Evolutionary conservation across 2,797 vertebrate species (phyloP).

Genomic region (Lerista edwardsae): DNA sequence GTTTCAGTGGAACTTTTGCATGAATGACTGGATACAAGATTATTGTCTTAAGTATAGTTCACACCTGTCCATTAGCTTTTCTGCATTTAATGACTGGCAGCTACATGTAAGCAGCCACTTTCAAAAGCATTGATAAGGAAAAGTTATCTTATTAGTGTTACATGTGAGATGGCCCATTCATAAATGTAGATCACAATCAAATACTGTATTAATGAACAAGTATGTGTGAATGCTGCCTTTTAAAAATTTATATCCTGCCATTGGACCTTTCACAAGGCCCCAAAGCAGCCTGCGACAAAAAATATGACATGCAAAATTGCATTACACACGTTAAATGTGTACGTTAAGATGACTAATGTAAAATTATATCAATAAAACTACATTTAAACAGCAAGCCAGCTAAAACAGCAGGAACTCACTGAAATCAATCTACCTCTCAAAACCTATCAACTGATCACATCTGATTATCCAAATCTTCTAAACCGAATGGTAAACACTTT

Average conservation of each 20-base stretch:
- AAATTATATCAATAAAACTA: not conserved
- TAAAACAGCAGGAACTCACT: not conserved
- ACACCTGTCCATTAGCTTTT: not conserved
- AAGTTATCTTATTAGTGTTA: too few relatives aligned
- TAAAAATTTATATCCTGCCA: not conserved
- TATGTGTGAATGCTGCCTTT: too few relatives aligned
- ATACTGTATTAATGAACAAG: too few relatives aligned
- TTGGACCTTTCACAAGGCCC: not conserved
- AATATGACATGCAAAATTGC: not conserved
- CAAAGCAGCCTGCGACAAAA: not conserved
- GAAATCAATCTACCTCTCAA: not conserved
- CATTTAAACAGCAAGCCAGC: not conserved
- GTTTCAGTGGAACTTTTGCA: not conserved
- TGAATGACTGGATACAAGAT: not conserved
- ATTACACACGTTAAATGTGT: not conserved
- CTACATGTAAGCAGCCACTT: not conserved
- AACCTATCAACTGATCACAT: not conserved
- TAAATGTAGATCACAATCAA: too few relatives aligned
- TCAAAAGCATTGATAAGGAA: not conserved
- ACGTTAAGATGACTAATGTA: not conserved
- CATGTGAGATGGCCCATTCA: too few relatives aligned
- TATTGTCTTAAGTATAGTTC: not conserved
- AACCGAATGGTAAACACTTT: not conserved
- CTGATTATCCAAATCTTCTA: too few relatives aligned
- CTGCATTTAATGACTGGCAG: not conserved